Base-by-base conservation (phyloP, 2,888 invertebrate genomes). In the Agonopterix arenella region DNA sequence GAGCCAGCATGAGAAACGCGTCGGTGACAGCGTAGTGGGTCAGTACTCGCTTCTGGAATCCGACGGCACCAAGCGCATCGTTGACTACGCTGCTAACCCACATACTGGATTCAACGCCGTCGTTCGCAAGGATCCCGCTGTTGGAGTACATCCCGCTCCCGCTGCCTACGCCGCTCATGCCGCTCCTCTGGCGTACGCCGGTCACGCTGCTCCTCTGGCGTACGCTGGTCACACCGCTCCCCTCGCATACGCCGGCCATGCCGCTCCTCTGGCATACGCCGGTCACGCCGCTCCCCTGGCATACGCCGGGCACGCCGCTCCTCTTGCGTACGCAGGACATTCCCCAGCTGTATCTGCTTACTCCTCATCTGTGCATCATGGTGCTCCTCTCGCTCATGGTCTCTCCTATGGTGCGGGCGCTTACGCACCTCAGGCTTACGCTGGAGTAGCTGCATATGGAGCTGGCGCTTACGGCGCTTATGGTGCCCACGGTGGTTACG, bases 71-170 rank as follows among this genome's bases (percentile, higher is more conserved):
- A 81, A 81, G 52, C 81, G 90, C 51, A 79, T 75, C 10, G 90
- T 90, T 0, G 89, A 90, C 62, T 90, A 90, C 70, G 80, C 82
- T 9, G 82, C 89, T 11, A 77, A 85, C 58, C 76, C 83, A 2
- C 67, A 81, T 53, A 79, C 83, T 58, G 90, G 89, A 4, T 90
- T 90, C 71, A 89, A 88, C 66, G 89, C 90, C 42, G 80, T 90
- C 4, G 89, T 90, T 0, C 80, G 79, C 59, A 84, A 80, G 53
- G 81, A 84, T 54, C 70, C 73, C 4, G 62, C 57, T 11, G 49
- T 64, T 8, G 53, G 64, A 28, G 64, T 62, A 1, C 64, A 61
- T 51, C 60, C 66, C 16, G 59, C 52, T 2, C 55, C 54, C 50
- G 48, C 64, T 43, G 73, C 77, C n/a, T 43, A 43, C 8, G 11